Evolutionary conservation across 2,888 invertebrate species (phyloP), one percentile per base, ranked within the genome.

Genomic region (Caenorhabditis auriculariae): DNA sequence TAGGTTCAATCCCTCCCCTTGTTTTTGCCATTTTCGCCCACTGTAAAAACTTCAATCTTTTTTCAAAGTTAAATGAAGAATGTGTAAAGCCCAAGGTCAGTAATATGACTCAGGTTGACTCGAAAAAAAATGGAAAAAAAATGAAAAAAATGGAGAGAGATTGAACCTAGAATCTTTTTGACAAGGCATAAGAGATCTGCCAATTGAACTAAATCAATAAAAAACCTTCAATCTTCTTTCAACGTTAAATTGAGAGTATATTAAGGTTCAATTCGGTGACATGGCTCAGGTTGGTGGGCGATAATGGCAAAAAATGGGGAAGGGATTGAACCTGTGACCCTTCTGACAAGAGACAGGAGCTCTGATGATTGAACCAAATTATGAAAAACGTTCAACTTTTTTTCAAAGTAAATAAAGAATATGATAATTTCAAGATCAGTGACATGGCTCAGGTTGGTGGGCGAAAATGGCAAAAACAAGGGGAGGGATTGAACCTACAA

Each of bases 401-500:
- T 27, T 45, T 41, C 29, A 32, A 42, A 2, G 39, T 39, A 39
- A 42, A 54, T 19, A 39, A 37, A 29, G 58, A 57, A 23, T 57
- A 61, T 42, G 58, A 79, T 26, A 44, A 54, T 35, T 69, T 79
- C 15, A 61, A 69, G 39, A 66, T 79, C 35, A 62, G 60, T 17
- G 69, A 76, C 47, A 63, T 76, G 17, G 46, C 49, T 43, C 71
- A 70, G 65, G 77, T 77, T 51, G 29, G 32, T 42, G 29, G 26
- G 27, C n/a, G 9, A n/a, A 42, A 43, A 51, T 6, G 4, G 6
- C 3, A 21, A 29, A 21, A 21, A 45, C n/a, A 45, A 12, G 23
- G 4, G 21, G 28, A 15, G 15, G 21, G 17, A 41, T 24, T 39
- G 21, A 39, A 39, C 45, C 29, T n/a, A 23, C 32, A 6, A 35